phyloP scores from a whole-genome alignment of 2,888 invertebrate species.

The Philereme vetulata region DNA sequence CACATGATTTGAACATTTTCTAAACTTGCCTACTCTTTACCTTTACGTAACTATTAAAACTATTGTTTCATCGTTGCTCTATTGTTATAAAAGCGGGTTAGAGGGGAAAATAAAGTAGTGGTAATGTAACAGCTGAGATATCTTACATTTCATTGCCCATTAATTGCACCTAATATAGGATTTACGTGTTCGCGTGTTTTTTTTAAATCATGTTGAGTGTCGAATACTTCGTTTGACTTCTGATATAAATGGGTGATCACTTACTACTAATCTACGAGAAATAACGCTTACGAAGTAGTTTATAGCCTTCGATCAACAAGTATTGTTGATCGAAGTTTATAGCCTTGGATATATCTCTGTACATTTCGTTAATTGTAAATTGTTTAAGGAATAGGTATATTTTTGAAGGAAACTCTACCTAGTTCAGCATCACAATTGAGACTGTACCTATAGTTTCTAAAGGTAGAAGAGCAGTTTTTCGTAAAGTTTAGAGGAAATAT shows the following conservation, averaged over 20 bases:
- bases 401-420: not conserved
- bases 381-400: not conserved
- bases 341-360: conserved; percentile 19
- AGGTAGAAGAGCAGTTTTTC: too few relatives aligned
- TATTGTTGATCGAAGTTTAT: too few relatives aligned
- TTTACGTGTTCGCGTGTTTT: conserved; percentile 39
- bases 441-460: too few relatives aligned
- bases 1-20: too few relatives aligned
- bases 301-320: too few relatives aligned
- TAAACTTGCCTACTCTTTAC: not conserved
- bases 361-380: conserved; percentile 3
- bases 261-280: conserved; percentile 20
- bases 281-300: conserved; percentile 9
- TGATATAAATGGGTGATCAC: conserved; percentile 27
- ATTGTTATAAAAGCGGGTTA: conserved; percentile 6
- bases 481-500: too few relatives aligned
- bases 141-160: conserved; percentile 37
- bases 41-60: not conserved
- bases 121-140: conserved; percentile 29
- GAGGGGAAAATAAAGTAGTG: conserved; percentile 30
- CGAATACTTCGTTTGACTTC: conserved; percentile 32
- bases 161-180: conserved; percentile 36
- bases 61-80: conserved; percentile 17
- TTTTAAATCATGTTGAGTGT: conserved; percentile 31
- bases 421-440: not conserved